Percentiles rank a stretch among this genome's conserved stretches.
Conservation (phyloP, 2,113 vertebrate genomes). For the Hippocampus comes region DNA sequence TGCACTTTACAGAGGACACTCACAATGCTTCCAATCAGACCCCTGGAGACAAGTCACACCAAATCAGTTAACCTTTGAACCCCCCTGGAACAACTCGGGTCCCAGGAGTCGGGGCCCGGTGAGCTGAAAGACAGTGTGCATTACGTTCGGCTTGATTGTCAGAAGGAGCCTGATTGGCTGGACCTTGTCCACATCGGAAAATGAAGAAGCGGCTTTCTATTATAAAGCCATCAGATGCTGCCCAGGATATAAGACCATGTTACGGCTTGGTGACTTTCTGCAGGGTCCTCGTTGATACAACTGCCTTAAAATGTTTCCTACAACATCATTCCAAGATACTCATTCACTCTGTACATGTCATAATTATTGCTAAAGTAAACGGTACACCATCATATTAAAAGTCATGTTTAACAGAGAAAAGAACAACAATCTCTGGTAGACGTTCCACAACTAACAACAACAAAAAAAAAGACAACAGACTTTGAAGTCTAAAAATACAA, state of each 20-base stretch:
- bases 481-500: background rate
- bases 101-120: constrained; percentile 46
- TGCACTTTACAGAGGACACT: constrained; percentile 67
- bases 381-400: background rate
- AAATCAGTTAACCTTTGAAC: constrained; percentile 68
- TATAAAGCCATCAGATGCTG: constrained; percentile 35
- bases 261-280: constrained; percentile 44
- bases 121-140: constrained; percentile 67
- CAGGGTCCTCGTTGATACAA: constrained; percentile 45
- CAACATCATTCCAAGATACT: background rate
- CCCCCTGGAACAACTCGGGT: constrained; percentile 47
- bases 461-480: background rate
- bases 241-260: constrained; percentile 53
- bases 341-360: background rate
- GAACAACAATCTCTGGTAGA: no score
- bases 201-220: constrained; percentile 49
- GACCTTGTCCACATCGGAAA: constrained; percentile 38
- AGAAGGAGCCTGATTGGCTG: constrained; percentile 48
- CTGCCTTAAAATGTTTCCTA: constrained; percentile 41
- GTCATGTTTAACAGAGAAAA: background rate
- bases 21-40: constrained; percentile 54
- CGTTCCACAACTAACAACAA: no score
- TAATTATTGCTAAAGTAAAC: background rate
- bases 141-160: constrained; percentile 46
- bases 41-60: constrained; percentile 51